A percentile compares a stretch with the other conserved stretches of the same genome.
Conservation (phyloP, 2,113 vertebrate species). For the Arizona elegans region DNA sequence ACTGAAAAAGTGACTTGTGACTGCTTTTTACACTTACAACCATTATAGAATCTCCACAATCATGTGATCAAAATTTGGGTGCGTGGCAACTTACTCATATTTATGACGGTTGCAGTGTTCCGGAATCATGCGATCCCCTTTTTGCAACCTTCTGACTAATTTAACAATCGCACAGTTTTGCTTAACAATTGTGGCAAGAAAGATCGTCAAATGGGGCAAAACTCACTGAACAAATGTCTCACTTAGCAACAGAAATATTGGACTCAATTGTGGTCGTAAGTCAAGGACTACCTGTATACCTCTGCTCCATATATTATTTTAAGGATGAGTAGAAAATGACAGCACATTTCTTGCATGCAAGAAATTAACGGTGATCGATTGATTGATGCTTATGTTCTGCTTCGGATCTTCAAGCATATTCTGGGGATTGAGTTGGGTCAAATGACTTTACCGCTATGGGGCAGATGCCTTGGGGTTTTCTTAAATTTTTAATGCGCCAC, state of each 20-base stretch:
- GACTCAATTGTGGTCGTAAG: no score
- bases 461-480: background rate
- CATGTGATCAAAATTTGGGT: background rate
- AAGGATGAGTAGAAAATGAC: background rate
- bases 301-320: background rate
- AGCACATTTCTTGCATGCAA: background rate
- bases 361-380: background rate
- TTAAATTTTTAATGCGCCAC: background rate
- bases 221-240: background rate
- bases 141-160: background rate
- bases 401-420: background rate
- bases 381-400: background rate
- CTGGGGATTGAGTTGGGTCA: no score
- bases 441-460: background rate
- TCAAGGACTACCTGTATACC: background rate
- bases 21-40: background rate
- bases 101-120: background rate
- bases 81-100: background rate
- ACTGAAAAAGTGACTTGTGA: background rate
- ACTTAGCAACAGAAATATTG: no score
- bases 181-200: background rate
- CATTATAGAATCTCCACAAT: background rate
- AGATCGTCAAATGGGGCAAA: background rate
- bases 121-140: background rate
- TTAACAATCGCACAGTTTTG: no score